Percentiles rank a stretch among this genome's conserved stretches.
These are phyloP conservation scores for Sinocyclocheilus maitianheensis DNA, from an alignment of 2,113 vertebrate genomes.

Conservation along the genomic window DNA sequence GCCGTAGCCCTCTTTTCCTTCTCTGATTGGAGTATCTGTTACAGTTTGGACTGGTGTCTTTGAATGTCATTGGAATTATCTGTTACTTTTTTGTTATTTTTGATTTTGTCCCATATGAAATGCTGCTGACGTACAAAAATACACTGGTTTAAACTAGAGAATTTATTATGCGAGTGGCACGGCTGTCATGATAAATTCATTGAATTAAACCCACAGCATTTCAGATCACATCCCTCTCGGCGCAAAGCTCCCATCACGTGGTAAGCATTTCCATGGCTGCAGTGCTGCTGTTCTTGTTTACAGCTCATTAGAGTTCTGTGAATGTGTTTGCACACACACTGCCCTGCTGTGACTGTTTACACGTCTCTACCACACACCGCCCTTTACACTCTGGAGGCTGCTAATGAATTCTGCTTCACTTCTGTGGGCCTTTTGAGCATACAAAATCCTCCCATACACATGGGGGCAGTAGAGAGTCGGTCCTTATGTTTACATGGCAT, in stretches of 20 bases:
- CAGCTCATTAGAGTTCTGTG: conserved; percentile 25
- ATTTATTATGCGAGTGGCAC: background rate
- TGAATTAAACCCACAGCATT: conserved; percentile 7
- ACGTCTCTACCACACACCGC: conserved; percentile 23
- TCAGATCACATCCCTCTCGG: background rate
- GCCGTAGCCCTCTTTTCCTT: conserved; percentile 18
- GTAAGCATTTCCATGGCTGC: conserved; percentile 21
- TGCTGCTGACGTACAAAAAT: background rate
- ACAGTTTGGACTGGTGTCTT: conserved; percentile 49
- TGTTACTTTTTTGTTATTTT: conserved; percentile 44
- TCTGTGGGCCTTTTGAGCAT: background rate
- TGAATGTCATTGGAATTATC: background rate
- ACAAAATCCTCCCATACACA: conserved; percentile 11
- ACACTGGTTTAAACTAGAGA: background rate
- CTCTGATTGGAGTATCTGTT: conserved; percentile 63
- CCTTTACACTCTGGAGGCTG: conserved; percentile 8
- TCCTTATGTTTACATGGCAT: conserved; percentile 27
- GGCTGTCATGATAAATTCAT: conserved; percentile 2
- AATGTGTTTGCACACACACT: conserved; percentile 32
- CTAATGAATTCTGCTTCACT: conserved; percentile 17
- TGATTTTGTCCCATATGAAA: background rate
- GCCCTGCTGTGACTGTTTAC: conserved; percentile 48
- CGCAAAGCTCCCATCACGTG: background rate
- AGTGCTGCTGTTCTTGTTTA: conserved; percentile 42
- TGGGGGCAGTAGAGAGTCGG: conserved; percentile 11